phyloP scores from a whole-genome alignment of 2,113 vertebrate species.

The Prionailurus bengalensis region DNA sequence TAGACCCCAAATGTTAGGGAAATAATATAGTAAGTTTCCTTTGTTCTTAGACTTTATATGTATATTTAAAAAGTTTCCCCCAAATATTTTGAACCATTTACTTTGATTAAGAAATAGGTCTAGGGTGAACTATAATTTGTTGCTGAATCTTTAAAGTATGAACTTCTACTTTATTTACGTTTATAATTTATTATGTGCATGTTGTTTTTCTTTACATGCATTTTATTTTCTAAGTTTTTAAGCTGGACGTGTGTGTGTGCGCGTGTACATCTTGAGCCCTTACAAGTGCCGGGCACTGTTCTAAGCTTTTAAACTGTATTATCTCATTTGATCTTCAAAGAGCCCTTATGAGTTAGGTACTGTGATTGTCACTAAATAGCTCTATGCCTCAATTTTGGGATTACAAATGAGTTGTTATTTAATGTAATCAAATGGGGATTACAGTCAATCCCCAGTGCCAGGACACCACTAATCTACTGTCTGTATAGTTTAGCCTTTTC shows the following conservation, averaged over 20 bases:
- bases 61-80: conserved; percentile 43
- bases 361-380: background rate
- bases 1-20: conserved; percentile 31
- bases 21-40: conserved; percentile 30
- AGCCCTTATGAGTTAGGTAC: conserved; percentile 14
- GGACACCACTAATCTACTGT: background rate
- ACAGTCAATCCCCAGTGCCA: background rate
- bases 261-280: background rate
- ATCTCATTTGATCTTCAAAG: conserved; percentile 45
- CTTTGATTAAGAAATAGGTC: conserved; percentile 25
- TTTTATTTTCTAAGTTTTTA: conserved; percentile 46
- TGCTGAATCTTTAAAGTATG: conserved; percentile 50
- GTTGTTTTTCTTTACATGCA: conserved; percentile 2
- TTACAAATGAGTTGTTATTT: background rate
- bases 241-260: background rate
- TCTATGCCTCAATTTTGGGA: background rate
- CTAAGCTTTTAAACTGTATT: conserved; percentile 49
- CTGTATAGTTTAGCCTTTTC: conserved; percentile 21
- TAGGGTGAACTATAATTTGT: conserved; percentile 45
- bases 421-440: background rate
- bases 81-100: conserved; percentile 50
- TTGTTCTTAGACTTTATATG: conserved; percentile 18
- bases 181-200: conserved; percentile 42
- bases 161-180: conserved; percentile 8
- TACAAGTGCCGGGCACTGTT: background rate